These are phyloP conservation scores for Trichonephila clavipes DNA, from an alignment of 1,140 invertebrate species.

Conservation along the genomic window DNA sequence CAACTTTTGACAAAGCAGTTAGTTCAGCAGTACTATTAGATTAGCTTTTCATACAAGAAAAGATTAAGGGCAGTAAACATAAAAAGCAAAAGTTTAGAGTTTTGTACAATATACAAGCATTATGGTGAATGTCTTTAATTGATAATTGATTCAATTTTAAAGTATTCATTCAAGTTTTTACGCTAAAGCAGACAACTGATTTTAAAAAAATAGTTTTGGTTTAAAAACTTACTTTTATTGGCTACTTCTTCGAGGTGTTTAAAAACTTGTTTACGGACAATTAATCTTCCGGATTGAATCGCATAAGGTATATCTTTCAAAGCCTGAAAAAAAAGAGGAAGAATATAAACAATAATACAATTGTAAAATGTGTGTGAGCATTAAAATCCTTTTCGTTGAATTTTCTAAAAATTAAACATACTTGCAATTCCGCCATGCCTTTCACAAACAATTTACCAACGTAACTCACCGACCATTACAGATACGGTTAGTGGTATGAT, in stretches of 20 bases:
- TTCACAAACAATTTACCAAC: constrained; percentile 57
- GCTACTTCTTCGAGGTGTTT: constrained; percentile 87
- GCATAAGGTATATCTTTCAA: constrained; percentile 88
- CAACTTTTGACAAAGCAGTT: too few relatives aligned
- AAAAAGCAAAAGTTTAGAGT: too few relatives aligned
- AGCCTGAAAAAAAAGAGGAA: constrained; percentile 18
- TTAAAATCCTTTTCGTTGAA: neutral
- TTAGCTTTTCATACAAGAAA: too few relatives aligned
- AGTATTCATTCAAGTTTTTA: too few relatives aligned
- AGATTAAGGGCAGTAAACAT: too few relatives aligned
- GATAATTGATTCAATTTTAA: neutral
- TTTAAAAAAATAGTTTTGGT: neutral
- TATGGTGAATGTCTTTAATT: neutral
- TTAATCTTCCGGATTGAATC: constrained; percentile 88
- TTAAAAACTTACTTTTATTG: constrained; percentile 85
- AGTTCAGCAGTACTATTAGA: too few relatives aligned
- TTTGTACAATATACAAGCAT: too few relatives aligned
- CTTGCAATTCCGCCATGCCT: constrained; percentile 70
- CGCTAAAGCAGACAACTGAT: too few relatives aligned
- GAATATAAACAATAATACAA: neutral
- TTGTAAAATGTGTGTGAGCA: neutral
- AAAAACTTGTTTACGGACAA: constrained; percentile 87
- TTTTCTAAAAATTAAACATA: constrained; percentile 12
- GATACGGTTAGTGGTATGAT: constrained; percentile 13
- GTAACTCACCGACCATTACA: constrained; percentile 43